A percentile compares a stretch with the other conserved stretches of the same genome.
phyloP scores from a whole-genome alignment of 2,113 vertebrate genomes.

The Poeciliopsis retropinna region DNA sequence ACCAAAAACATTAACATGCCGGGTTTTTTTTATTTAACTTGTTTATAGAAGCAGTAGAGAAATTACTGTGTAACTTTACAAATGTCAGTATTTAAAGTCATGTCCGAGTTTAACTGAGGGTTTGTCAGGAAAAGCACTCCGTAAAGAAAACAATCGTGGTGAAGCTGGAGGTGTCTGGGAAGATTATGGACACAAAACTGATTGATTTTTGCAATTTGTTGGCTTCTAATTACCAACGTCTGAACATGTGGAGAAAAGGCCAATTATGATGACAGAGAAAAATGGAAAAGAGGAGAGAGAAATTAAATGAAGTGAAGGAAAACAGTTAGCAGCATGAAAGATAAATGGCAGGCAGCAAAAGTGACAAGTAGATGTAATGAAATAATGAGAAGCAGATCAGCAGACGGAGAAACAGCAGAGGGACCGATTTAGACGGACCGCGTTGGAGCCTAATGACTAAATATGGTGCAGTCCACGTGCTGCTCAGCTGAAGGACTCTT shows the following conservation, averaged over 20 bases:
- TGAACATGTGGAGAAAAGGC: constrained; percentile 14
- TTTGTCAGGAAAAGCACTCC: constrained; percentile 57
- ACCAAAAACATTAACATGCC: too few relatives aligned
- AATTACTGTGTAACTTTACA: too few relatives aligned
- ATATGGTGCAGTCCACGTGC: constrained; percentile 71
- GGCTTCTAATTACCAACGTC: constrained; percentile 65
- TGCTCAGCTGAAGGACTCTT: constrained; percentile 58
- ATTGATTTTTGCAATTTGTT: constrained; percentile 76
- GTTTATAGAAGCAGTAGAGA: too few relatives aligned
- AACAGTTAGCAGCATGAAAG: constrained; percentile 29
- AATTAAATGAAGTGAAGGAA: neutral
- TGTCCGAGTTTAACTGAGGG: constrained; percentile 4
- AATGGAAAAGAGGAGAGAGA: neutral
- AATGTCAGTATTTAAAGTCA: neutral
- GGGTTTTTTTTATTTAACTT: too few relatives aligned
- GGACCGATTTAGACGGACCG: constrained; percentile 57
- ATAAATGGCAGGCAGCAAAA: constrained; percentile 54
- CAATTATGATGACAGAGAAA: neutral
- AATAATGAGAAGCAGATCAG: constrained; percentile 42
- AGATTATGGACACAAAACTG: constrained; percentile 46
- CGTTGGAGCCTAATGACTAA: constrained; percentile 73
- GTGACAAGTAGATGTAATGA: constrained; percentile 47
- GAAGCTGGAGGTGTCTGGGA: constrained; percentile 42
- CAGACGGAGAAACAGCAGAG: constrained; percentile 40
- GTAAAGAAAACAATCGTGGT: constrained; percentile 57